Percentiles rank a stretch among this genome's conserved stretches.
These are phyloP conservation scores for Ceratosolen fusciceps DNA, from an alignment of 1,140 invertebrate genomes.

Conservation along the genomic window DNA sequence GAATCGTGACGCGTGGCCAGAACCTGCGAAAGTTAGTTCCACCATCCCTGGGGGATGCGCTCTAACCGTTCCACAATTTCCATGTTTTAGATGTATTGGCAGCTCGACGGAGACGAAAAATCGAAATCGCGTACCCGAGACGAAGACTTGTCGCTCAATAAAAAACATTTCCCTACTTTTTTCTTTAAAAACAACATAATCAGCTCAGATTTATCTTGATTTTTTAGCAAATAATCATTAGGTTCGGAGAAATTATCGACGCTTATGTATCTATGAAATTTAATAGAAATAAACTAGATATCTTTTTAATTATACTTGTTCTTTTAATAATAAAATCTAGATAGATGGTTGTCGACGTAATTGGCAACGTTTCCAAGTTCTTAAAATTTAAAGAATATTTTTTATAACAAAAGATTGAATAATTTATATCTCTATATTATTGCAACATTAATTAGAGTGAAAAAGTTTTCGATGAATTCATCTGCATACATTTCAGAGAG, in stretches of 20 bases:
- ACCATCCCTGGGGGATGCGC: background rate
- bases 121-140: background rate
- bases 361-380: no score
- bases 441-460: background rate
- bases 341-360: no score
- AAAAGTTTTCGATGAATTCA: background rate
- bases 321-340: no score
- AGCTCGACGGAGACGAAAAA: background rate
- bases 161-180: conserved; percentile 5
- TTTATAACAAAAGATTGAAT: background rate
- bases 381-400: background rate
- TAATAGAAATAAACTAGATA: no score
- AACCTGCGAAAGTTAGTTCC: conserved; percentile 8
- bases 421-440: no score
- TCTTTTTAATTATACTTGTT: no score
- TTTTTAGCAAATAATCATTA: no score
- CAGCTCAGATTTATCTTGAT: no score
- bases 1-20: conserved; percentile 11
- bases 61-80: conserved; percentile 20
- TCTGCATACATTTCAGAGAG: background rate
- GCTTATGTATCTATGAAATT: no score
- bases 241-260: no score
- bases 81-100: background rate
- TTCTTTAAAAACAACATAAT: no score
- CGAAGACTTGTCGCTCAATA: background rate